Percentiles rank a stretch among this genome's conserved stretches.
Evolutionary conservation across 1,140 invertebrate species (phyloP).

Genomic region (Cylas formicarius): DNA sequence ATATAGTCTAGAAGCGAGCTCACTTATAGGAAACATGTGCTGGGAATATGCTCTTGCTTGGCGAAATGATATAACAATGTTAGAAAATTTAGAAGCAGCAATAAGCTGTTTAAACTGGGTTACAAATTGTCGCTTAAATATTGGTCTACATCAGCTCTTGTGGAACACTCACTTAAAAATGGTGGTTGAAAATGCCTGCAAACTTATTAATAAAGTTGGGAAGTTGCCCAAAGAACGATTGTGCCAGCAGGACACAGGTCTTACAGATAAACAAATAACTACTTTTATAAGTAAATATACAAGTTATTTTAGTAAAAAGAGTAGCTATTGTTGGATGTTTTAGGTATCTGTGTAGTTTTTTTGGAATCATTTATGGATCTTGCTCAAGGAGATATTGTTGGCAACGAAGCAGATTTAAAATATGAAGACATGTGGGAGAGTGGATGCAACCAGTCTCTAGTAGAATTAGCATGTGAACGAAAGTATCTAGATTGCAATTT

Average conservation of each 20-base stretch:
- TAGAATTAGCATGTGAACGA: constrained; percentile 70
- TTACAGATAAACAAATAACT: constrained; percentile 60
- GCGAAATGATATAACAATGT: constrained; percentile 67
- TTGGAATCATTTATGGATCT: constrained; percentile 70
- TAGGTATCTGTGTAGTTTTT: constrained; percentile 55
- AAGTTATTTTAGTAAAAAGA: too few species aligned
- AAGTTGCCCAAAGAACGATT: constrained; percentile 79
- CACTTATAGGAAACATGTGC: constrained; percentile 74
- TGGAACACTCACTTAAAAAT: constrained; percentile 81
- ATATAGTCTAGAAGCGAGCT: constrained; percentile 70
- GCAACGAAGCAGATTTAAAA: constrained; percentile 46
- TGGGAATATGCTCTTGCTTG: constrained; percentile 85
- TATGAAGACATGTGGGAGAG: constrained; percentile 66
- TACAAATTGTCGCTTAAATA: constrained; percentile 53
- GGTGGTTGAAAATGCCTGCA: constrained; percentile 62
- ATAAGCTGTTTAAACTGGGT: constrained; percentile 55
- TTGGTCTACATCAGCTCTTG: constrained; percentile 71
- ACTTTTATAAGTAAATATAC: constrained; percentile 61
- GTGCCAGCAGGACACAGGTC: constrained; percentile 64
- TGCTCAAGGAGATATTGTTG: constrained; percentile 40
- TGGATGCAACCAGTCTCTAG: constrained; percentile 52
- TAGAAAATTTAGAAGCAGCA: constrained; percentile 57
- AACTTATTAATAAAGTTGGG: constrained; percentile 82
- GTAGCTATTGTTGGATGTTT: too few species aligned
- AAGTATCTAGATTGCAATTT: constrained; percentile 66